Base-by-base conservation (phyloP, 2,888 invertebrate genomes). In the Pterobdella sp. region DNA sequence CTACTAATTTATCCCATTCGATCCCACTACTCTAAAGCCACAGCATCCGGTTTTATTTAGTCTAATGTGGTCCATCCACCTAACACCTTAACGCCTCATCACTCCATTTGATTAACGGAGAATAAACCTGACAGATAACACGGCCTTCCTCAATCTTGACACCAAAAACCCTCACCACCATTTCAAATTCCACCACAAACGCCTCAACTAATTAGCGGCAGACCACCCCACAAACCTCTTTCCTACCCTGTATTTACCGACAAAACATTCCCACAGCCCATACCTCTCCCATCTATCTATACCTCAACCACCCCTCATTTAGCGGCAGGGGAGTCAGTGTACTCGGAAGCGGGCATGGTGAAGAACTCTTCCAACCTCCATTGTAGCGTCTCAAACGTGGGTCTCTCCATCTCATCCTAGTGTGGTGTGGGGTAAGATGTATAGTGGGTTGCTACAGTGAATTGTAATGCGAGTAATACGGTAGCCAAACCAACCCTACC, bases 301-400 rank as follows among this genome's bases (percentile, higher is more conserved):
- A 3, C 4, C 60, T 26, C 60, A 22, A 42, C 10, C 49, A 42
- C 49, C 49, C 49, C 7, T 7, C 49, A 42, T 42, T 22, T 22
- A 14, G 10, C 49, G 26, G 60, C 60, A 22, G 60, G 60, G 4
- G 60, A 56, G 60, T 56, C 60, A 26, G 60, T 14, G 60, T 56
- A 56, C 60, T 56, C 60, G 60, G 60, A 98, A 82, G 94, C 94
- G 85, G 96, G 95, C 88, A 94, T 90, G 81, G 95, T 94, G 87
- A 97, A 98, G 88, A 97, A 96, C 86, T 98, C 98, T 85, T 98
- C 98, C 77, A 98, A 88, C 86, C 96, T 96, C 97, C 97, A 98
- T 85, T 98, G 96, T 78, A 98, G 88, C 1, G 97, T 98, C 87
- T 98, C 98, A 86, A 98, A 98, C 63, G 98, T 98, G 76, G 98